These are phyloP conservation scores for Phacellophora camtschatica DNA, from an alignment of 30 jellyfish, hydroid and myxozoan species.

Conservation along the genomic window DNA sequence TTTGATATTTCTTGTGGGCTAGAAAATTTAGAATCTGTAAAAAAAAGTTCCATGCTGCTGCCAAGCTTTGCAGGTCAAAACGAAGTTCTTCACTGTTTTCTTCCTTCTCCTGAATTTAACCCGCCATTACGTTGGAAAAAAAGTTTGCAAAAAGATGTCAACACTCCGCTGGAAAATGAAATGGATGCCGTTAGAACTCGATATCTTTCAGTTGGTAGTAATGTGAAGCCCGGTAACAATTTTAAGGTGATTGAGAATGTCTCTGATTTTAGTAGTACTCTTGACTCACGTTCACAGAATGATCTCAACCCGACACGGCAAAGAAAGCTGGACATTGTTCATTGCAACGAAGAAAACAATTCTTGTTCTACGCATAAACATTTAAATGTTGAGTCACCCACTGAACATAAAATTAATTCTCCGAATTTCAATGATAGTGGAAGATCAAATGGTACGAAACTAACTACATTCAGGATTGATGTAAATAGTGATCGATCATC, in stretches of 20 bases:
- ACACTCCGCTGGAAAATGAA: neutral
- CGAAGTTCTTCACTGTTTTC: too few relatives aligned
- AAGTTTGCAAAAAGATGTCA: neutral
- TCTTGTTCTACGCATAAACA: neutral
- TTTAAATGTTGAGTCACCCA: neutral
- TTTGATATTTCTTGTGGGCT: too few relatives aligned
- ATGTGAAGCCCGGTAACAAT: neutral
- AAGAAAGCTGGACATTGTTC: neutral
- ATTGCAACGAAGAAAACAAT: neutral
- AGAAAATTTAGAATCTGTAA: too few relatives aligned
- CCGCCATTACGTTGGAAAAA: neutral
- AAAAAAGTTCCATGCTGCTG: too few relatives aligned
- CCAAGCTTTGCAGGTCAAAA: too few relatives aligned
- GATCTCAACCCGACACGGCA: neutral
- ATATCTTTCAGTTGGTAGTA: neutral
- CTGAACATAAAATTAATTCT: neutral
- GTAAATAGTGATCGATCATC: neutral
- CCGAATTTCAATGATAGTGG: neutral
- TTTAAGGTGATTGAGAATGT: neutral
- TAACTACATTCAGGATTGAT: constrained; percentile 23
- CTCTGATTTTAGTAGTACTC: neutral
- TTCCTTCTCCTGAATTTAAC: neutral
- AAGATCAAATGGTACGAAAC: constrained; percentile 54
- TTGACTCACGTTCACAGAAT: neutral
- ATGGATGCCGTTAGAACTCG: neutral